These are phyloP conservation scores for Morpho achilles DNA, from an alignment of 2,888 invertebrate species.

Conservation along the genomic window DNA sequence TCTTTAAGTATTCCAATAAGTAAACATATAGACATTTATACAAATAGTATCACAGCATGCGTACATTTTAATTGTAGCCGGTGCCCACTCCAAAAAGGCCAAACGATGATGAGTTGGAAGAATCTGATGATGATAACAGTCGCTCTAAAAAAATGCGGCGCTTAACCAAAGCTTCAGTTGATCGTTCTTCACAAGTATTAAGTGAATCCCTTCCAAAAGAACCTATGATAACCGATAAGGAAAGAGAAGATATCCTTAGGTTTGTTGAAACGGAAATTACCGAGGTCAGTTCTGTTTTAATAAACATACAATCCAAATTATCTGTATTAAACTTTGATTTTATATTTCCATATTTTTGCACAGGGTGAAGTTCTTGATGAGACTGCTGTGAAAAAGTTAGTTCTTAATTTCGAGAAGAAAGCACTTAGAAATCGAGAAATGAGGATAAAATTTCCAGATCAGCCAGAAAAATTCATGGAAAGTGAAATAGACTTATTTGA, in stretches of 20 bases:
- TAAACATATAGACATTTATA: too few relatives aligned
- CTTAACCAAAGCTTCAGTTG: slow-evolving; percentile 74
- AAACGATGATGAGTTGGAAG: slow-evolving; percentile 82
- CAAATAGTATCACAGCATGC: slow-evolving; percentile 4
- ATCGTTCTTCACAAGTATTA: slow-evolving; percentile 42
- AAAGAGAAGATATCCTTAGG: slow-evolving; percentile 88
- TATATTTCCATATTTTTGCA: too few relatives aligned
- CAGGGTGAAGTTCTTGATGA: slow-evolving; percentile 94
- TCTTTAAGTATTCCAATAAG: neutral
- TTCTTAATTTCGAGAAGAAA: slow-evolving; percentile 96
- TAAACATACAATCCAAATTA: too few relatives aligned
- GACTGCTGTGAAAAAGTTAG: slow-evolving; percentile 90
- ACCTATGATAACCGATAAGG: slow-evolving; percentile 83
- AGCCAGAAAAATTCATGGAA: slow-evolving; percentile 98
- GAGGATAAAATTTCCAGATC: slow-evolving; percentile 98
- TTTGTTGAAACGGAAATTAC: slow-evolving; percentile 91
- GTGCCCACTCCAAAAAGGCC: slow-evolving; percentile 90
- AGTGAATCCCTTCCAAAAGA: slow-evolving; percentile 79
- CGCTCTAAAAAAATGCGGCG: slow-evolving; percentile 82
- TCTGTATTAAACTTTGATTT: too few relatives aligned
- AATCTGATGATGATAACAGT: slow-evolving; percentile 82
- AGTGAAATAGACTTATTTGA: slow-evolving; percentile 97
- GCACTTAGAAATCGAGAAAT: slow-evolving; percentile 97
- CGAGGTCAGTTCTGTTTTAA: slow-evolving; percentile 69
- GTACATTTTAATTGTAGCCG: slow-evolving; percentile 76